phyloP scores from a whole-genome alignment of 2,888 invertebrate genomes.

The Galerucella nymphaeae region DNA sequence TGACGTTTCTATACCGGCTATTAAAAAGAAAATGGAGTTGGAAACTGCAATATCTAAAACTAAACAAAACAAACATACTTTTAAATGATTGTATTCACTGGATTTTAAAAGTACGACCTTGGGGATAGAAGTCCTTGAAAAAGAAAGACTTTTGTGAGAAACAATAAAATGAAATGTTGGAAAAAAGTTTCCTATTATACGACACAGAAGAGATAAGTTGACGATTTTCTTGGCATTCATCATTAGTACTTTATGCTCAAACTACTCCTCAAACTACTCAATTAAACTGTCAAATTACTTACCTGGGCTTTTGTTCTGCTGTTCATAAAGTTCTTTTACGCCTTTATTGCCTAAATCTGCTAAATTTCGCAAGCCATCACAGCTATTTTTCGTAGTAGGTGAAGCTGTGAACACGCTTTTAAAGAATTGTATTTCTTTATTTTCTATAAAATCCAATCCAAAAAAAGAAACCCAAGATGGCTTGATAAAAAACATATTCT shows the following conservation, averaged over 20 bases:
- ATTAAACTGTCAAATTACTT: background rate
- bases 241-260: too few species aligned
- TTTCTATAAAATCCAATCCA: conserved; percentile 51
- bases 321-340: background rate
- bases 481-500: conserved; percentile 51
- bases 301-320: conserved; percentile 24
- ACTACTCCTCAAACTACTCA: background rate
- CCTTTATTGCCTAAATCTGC: conserved; percentile 63
- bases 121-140: too few species aligned
- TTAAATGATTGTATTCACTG: background rate
- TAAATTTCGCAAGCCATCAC: conserved; percentile 65
- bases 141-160: too few species aligned
- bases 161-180: too few species aligned
- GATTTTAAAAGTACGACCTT: too few species aligned
- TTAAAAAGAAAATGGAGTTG: conserved; percentile 63
- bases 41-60: conserved; percentile 22
- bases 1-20: conserved; percentile 73
- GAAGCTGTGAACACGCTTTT: conserved; percentile 53
- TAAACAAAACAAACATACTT: background rate
- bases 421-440: conserved; percentile 52
- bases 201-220: too few species aligned
- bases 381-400: conserved; percentile 49
- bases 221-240: too few species aligned
- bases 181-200: too few species aligned
- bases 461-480: conserved; percentile 50